Conservation (phyloP, 2,888 invertebrate species). For the Stegana nigrithorax region DNA sequence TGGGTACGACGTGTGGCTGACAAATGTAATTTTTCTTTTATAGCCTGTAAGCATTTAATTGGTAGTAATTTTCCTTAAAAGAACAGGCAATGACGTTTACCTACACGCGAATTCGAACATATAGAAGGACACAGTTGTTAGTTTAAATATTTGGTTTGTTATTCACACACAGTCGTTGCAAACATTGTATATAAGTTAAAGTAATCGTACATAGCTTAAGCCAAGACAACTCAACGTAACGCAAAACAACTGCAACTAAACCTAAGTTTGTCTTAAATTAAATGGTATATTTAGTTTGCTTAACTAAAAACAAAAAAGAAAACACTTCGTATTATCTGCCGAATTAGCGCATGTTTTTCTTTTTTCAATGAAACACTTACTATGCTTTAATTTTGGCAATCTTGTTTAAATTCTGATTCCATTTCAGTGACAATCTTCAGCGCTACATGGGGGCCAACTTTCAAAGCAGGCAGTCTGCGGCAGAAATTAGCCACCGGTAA, state of each 20-base stretch:
- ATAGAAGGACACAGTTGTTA: no score
- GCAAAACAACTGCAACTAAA: no score
- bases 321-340: not conserved
- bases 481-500: slow-evolving; percentile 31
- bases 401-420: slow-evolving; percentile 13
- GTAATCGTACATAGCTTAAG: slow-evolving; percentile 1
- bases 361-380: no score
- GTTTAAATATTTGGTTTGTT: no score
- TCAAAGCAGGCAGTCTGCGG: not conserved
- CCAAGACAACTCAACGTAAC: not conserved
- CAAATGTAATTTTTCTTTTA: slow-evolving; percentile 49
- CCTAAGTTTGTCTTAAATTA: slow-evolving; percentile 5
- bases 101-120: no score
- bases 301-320: not conserved
- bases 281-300: not conserved
- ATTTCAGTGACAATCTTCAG: slow-evolving; percentile 23
- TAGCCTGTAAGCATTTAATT: slow-evolving; percentile 44
- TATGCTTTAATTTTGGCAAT: not conserved
- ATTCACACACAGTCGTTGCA: not conserved
- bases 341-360: slow-evolving; percentile 10
- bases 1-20: not conserved
- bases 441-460: no score
- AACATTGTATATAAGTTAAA: not conserved
- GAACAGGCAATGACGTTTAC: no score
- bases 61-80: no score